Base-by-base conservation (phyloP, 2,113 vertebrate species). In the Ceratotherium simum region DNA sequence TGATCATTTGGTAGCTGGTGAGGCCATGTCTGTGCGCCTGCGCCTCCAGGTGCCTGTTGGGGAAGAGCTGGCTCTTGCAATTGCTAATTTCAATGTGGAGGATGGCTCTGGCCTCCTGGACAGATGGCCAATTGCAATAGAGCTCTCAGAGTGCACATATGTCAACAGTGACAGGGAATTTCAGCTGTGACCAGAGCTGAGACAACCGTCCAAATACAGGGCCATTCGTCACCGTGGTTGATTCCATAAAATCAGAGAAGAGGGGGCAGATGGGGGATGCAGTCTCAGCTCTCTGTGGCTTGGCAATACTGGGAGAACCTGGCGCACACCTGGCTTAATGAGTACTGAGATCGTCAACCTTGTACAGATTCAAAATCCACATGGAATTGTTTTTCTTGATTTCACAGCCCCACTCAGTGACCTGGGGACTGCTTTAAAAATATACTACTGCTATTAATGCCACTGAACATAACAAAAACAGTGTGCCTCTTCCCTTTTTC, bases 41-140 rank as follows among this genome's bases (percentile, higher is more conserved):
- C 31, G 54, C 70, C 73, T 97, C 76, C 96, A 95, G 97, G 89
- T 95, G 96, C 51, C 76, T 82, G 64, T 6, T 6, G 23, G 82
- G 91, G 51, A 93, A 75, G 12, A 88, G 25, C 56, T 4, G 97
- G 96, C 25, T 94, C 91, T 91, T 95, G 88, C 20, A 84, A 89
- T 92, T 84, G 96, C 97, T 97, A 91, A 97, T 98, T 98, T 98
- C 82, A 89, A 91, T 58, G 95, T 97, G 42, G 91, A 97, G 89
- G 87, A 96, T 95, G 96, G 97, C 93, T 97, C 25, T 36, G 96
- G 91, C 91, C 98, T 98, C 98, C 98, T 65, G 88, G 98, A 98
- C 98, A 99, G 98, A 99, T 99, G 99, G 98, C 98, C 98, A 92
- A 93, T 98, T 93, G 97, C 98, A 97, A 96, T 96, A 87, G 92